Evolutionary conservation across 2,113 vertebrate species (phyloP).

Genomic region (Columba janthina): DNA sequence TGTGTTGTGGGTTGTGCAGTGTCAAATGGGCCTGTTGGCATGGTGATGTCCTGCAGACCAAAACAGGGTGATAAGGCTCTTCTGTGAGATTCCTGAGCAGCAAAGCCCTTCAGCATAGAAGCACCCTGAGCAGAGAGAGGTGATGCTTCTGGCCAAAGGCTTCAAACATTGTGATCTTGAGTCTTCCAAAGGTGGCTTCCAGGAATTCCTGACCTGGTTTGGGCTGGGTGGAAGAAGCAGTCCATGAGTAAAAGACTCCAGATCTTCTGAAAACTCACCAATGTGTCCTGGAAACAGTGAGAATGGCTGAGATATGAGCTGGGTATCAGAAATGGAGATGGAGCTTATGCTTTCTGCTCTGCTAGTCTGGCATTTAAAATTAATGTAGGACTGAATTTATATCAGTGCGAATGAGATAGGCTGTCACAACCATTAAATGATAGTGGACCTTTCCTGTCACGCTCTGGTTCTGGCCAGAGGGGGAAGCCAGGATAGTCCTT

Average conservation of each 20-base stretch:
- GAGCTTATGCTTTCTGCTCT: not conserved
- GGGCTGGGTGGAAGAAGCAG: not conserved
- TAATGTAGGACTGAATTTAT: not conserved
- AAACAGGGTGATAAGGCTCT: fast-evolving
- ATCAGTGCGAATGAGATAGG: not conserved
- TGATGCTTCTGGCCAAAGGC: not conserved
- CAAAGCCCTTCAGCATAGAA: not conserved
- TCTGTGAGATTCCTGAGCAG: not conserved
- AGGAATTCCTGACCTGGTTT: not conserved
- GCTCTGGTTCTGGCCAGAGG: not conserved
- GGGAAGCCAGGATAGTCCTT: not conserved
- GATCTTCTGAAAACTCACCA: not conserved
- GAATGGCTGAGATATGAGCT: not conserved
- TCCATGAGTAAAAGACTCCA: not conserved
- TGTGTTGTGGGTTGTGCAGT: fast-evolving
- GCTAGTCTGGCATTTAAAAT: not conserved
- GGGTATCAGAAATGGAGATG: not conserved
- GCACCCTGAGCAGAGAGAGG: not conserved
- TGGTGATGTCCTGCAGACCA: not conserved
- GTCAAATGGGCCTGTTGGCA: not conserved
- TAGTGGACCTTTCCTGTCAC: not conserved
- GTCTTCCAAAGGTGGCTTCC: not conserved
- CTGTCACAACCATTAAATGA: not conserved
- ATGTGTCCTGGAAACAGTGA: not conserved
- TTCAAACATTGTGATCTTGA: not conserved